Percentiles rank a stretch among this genome's conserved stretches.
These are phyloP conservation scores for Cacatua alba DNA, from an alignment of 2,113 vertebrate genomes.

Conservation along the genomic window DNA sequence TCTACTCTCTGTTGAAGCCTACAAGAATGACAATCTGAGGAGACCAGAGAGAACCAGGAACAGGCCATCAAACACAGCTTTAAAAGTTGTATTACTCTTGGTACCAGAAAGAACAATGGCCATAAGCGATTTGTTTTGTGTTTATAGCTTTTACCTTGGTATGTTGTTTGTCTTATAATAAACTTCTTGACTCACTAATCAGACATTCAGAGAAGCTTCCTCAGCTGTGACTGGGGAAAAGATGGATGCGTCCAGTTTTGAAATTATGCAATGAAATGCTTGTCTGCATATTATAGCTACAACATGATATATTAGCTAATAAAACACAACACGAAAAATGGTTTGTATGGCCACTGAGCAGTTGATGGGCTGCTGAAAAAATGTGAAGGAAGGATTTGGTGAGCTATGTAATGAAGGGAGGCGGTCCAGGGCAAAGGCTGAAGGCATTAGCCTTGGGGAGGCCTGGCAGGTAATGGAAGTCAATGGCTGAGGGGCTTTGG, in stretches of 20 bases:
- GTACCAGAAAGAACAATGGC: neutral
- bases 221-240: conserved; percentile 14
- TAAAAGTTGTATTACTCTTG: neutral
- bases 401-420: neutral
- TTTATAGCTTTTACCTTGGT: conserved; percentile 29
- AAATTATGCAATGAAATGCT: conserved; percentile 40
- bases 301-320: conserved; percentile 11
- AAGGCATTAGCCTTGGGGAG: neutral
- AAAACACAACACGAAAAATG: neutral
- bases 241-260: neutral
- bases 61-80: neutral
- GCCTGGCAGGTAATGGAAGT: neutral
- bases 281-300: conserved; percentile 12
- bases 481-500: neutral
- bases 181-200: neutral
- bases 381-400: neutral
- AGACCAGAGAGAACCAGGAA: neutral
- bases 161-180: neutral
- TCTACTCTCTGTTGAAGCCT: neutral
- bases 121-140: neutral
- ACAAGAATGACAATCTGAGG: neutral
- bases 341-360: neutral
- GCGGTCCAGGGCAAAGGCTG: neutral
- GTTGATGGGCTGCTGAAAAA: neutral
- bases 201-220: neutral